Base-by-base conservation (phyloP, 2,113 vertebrate genomes). In the Telmatochromis sp. region DNA sequence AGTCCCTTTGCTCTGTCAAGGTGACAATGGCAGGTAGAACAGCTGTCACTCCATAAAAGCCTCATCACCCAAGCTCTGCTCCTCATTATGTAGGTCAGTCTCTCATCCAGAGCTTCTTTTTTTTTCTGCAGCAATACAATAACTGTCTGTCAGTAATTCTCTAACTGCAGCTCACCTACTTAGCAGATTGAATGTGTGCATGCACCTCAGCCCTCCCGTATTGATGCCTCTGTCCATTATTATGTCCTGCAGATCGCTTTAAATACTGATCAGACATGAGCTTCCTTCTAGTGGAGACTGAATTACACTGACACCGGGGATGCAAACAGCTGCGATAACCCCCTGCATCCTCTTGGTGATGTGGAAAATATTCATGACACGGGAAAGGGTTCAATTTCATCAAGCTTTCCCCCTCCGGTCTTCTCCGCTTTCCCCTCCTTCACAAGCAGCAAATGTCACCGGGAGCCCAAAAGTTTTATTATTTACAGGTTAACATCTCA, bases 41-140 rank as follows among this genome's bases (percentile, higher is more conserved):
- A 95, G 94, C 93, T 95, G 95, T 94, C 94, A 92, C 89, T 92
- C 94, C 86, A 94, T 95, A 93, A 94, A 95, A 94, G 93, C 90
- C 92, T 93, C 91, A 93, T 94, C 89, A 87, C 85, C 87, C 89
- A 28, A 83, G 88, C 89, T 82, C 88, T 42, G 37, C 92, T 90
- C 80, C 89, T 94, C 93, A 92, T 91, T 95, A 94, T 94, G 65
- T 93, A 87, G 94, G 93, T 94, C 93, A 93, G 87, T 92, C 89
- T 85, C 88, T 86, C 89, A 92, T 89, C 84, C 90, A 45, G 45
- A 40, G 68, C 19, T 54, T 50, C 33, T 75, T 58, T 84, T 83
- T 37, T 73, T 26, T 60, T 45, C 91, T 80, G 84, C 87, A 65
- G 87, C 78, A 53, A 14, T 60, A 79, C 80, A 73, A 86, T 82